Percentiles rank a stretch among this genome's conserved stretches.
These are phyloP conservation scores for Bovichtus diacanthus DNA, from an alignment of 2,797 vertebrate species.

Conservation along the genomic window DNA sequence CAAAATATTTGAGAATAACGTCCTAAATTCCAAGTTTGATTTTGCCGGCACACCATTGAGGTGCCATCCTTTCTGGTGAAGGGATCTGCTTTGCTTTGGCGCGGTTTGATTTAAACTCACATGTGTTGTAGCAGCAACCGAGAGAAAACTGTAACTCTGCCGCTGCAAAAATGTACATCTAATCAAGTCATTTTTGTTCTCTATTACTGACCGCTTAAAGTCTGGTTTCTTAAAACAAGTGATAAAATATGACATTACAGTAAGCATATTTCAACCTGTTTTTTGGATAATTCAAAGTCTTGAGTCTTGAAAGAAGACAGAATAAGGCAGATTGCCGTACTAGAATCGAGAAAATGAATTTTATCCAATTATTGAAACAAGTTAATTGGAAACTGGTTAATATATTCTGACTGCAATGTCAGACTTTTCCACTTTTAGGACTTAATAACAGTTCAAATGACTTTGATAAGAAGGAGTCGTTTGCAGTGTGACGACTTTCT, in stretches of 20 bases:
- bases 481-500: neutral
- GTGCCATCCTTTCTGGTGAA: constrained; percentile 68
- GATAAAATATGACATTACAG: neutral
- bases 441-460: fast-evolving
- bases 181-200: neutral
- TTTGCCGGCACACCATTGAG: neutral
- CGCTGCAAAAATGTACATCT: neutral
- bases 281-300: neutral
- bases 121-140: neutral
- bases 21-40: neutral
- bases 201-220: neutral
- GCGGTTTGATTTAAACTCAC: constrained; percentile 49
- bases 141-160: neutral
- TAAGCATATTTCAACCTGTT: neutral
- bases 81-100: constrained; percentile 73
- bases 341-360: neutral
- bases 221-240: neutral
- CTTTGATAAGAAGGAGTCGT: neutral
- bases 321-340: too few relatives aligned
- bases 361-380: neutral
- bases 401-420: neutral
- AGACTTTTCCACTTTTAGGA: neutral
- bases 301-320: neutral
- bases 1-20: neutral
- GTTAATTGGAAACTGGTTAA: neutral